Conservation (phyloP, 1,140 invertebrate genomes). For the Zaprionus lachaisei region DNA sequence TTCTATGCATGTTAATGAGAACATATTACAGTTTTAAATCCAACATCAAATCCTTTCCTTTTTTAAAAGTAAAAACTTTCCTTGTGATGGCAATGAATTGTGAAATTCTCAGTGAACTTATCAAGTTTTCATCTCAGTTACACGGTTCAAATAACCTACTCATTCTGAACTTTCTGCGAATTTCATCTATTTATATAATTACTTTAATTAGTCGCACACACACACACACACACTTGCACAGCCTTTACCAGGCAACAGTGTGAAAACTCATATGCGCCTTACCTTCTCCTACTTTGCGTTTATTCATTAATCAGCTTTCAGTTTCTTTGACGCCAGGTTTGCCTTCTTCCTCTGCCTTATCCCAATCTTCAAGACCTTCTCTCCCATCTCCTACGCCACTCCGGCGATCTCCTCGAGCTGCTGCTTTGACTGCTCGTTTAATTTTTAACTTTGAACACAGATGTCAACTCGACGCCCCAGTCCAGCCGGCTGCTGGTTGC, state of each 20-base stretch:
- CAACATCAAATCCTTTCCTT: neutral
- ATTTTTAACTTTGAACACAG: conserved; percentile 81
- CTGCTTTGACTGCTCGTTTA: conserved; percentile 55
- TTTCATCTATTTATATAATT: conserved; percentile 63
- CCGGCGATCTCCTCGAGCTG: neutral
- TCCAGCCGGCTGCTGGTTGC: neutral
- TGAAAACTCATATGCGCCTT: conserved; percentile 20
- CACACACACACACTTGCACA: neutral
- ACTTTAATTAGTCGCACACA: conserved; percentile 62
- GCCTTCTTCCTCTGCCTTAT: neutral
- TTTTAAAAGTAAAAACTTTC: neutral
- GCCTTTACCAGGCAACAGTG: neutral
- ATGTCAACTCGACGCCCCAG: conserved; percentile 65
- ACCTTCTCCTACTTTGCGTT: conserved; percentile 29
- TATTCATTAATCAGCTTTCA: conserved; percentile 78
- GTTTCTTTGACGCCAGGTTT: conserved; percentile 67
- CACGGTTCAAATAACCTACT: neutral
- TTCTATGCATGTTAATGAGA: too few relatives aligned
- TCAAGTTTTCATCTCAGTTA: neutral
- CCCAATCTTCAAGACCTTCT: neutral
- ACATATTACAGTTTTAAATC: too few relatives aligned
- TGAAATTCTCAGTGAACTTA: neutral
- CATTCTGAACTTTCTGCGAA: conserved; percentile 39
- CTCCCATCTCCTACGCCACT: neutral
- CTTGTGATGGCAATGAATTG: neutral